These are phyloP conservation scores for Brachymystax lenok DNA, from an alignment of 2,797 vertebrate species.

Conservation along the genomic window DNA sequence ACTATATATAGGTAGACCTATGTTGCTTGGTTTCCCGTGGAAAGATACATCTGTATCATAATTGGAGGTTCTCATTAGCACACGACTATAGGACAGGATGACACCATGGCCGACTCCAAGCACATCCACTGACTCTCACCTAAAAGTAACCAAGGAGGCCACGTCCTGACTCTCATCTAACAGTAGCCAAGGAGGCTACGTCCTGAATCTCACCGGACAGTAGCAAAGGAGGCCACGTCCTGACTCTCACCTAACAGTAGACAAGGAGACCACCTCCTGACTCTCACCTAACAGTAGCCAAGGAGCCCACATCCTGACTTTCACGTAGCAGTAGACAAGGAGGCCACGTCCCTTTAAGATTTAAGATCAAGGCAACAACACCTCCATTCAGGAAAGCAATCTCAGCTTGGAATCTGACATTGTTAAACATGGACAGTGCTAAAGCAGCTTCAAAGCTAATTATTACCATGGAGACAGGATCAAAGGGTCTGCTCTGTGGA, in stretches of 20 bases:
- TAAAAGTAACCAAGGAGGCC: no score
- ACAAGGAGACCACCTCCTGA: neutral
- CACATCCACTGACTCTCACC: neutral
- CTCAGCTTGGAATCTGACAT: neutral
- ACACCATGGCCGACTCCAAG: neutral
- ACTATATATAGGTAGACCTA: slow-evolving; percentile 1
- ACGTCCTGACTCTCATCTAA: no score
- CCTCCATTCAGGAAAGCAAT: neutral
- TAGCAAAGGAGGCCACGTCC: neutral
- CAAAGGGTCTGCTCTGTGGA: slow-evolving; percentile 37
- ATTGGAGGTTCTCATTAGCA: slow-evolving; percentile 47
- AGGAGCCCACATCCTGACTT: neutral
- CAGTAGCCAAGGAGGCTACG: no score
- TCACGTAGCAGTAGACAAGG: neutral
- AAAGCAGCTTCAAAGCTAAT: slow-evolving; percentile 49
- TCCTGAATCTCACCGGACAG: no score
- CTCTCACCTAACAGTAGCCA: no score
- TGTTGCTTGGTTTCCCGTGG: slow-evolving; percentile 18
- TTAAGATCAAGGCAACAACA: slow-evolving; percentile 2
- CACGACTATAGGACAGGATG: slow-evolving; percentile 38
- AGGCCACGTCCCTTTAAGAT: neutral
- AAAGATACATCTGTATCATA: slow-evolving; percentile 17
- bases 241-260: no score
- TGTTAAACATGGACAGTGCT: slow-evolving; percentile 35
- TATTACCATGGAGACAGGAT: slow-evolving; percentile 38